Conservation (phyloP, 2,797 vertebrate genomes). For the Lepilemur septentrionalis region DNA sequence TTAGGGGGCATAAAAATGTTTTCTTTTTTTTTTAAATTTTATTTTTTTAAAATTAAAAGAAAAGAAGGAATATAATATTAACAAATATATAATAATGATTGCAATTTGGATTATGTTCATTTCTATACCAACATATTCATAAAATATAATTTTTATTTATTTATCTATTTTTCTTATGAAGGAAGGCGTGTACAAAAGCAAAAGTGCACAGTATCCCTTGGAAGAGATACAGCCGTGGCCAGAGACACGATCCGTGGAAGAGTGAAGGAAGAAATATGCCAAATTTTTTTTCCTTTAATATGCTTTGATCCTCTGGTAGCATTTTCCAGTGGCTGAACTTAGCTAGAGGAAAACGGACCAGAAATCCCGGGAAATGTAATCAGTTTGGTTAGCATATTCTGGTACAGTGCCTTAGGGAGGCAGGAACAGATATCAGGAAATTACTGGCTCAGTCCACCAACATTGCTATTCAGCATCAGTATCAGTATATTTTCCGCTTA, state of each 20-base stretch:
- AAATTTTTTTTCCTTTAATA: not conserved
- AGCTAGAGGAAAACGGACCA: not conserved
- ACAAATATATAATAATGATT: not conserved
- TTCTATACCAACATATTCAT: not conserved
- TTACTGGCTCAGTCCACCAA: not conserved
- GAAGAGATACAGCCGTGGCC: not conserved
- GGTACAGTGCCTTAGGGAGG: not conserved
- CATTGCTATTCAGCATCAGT: not conserved
- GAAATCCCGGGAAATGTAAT: not conserved
- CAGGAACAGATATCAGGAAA: not conserved
- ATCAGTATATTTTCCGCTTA: not conserved
- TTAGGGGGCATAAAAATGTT: not conserved
- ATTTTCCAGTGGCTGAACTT: not conserved
- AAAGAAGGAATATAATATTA: not conserved
- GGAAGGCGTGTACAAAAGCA: not conserved
- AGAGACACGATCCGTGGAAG: too few species aligned
- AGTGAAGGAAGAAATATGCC: not conserved
- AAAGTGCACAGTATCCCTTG: not conserved
- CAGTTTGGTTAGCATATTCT: not conserved
- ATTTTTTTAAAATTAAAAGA: not conserved
- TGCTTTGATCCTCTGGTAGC: not conserved
- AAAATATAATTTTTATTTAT: not conserved
- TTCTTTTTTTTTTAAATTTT: not conserved
- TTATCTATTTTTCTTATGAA: not conserved
- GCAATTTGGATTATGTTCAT: not conserved